Base-by-base conservation (phyloP, 2,797 vertebrate genomes). In the Alfaro cultratus region DNA sequence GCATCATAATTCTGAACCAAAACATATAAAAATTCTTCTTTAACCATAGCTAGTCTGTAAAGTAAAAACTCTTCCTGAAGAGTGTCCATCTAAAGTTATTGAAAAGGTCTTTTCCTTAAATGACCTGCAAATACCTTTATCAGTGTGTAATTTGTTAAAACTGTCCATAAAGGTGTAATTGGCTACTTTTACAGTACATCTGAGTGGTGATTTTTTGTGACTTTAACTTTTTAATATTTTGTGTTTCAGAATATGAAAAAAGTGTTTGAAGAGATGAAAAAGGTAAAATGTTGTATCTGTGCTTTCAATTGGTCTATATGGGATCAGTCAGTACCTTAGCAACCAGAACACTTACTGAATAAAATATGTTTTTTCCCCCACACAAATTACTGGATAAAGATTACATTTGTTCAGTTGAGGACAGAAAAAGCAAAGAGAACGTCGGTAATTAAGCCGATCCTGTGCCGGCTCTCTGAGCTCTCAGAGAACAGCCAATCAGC, bases 401-500 rank as follows among this genome's bases (percentile, higher is more conserved):
- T 49, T 16, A 53, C 53, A 45, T 71, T 26, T n/a, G 26, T 45
- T 45, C 29, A n/a, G 43, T 36, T 39, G 8, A 67, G 70, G 23
- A 64, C 55, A 13, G 53, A 79, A 43, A 26, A 62, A 79, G 62
- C 9, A 16, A n/a, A 39, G 31, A 80, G 45, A 36, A 67, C 3
- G 36, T 31, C 51, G 31, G 57, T 26, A 41, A 51, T 68, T 23
- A 68, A 29, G 13, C 23, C 39, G 23, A 76, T 36, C 21, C 26
- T 62, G 10, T 6, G 39, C 26, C 41, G 39, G 39, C 67, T 77
- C 31, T 36, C 2, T 18, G 46, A 8, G 29, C 46, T 34, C n/a
- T 60, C 34, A 47, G 39, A 45, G 23, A 73, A 60, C 71, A 57
- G 80, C 74, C 78, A 76, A 75, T 81, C 71, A 53, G 62, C 55